A percentile compares a stretch with the other conserved stretches of the same genome.
Evolutionary conservation across 2,888 invertebrate species (phyloP).

Genomic region (Andricus quercusramuli): DNA sequence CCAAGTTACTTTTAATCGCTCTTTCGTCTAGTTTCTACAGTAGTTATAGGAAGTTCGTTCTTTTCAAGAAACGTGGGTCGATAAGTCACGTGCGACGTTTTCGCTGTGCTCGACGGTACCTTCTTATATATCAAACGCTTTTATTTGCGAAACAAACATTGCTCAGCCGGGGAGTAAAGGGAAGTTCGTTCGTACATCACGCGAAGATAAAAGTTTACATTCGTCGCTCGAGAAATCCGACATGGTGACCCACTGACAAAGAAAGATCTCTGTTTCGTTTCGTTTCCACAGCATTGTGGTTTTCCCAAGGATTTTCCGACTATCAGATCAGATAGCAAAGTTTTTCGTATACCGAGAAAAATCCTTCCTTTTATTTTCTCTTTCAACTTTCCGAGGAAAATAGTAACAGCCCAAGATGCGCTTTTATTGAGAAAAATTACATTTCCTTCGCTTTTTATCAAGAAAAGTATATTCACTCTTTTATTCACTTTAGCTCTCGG

Average conservation of each 20-base stretch:
- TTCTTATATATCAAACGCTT: not conserved
- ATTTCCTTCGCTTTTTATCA: slow-evolving; percentile 13
- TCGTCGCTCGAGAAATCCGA: slow-evolving; percentile 31
- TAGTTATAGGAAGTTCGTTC: not conserved
- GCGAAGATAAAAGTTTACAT: slow-evolving; percentile 31
- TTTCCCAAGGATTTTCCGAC: not conserved
- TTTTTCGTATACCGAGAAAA: not conserved
- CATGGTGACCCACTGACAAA: slow-evolving; percentile 36
- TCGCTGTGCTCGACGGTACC: not conserved
- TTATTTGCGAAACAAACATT: slow-evolving; percentile 31
- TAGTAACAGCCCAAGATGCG: not conserved
- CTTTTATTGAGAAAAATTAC: slow-evolving; percentile 33
- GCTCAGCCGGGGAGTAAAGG: slow-evolving; percentile 11
- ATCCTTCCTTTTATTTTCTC: not conserved
- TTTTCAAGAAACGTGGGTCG: not conserved
- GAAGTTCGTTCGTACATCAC: slow-evolving; percentile 34
- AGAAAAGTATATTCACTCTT: slow-evolving; percentile 7
- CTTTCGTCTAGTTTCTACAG: not conserved
- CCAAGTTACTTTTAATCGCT: not conserved
- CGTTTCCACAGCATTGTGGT: slow-evolving; percentile 12
- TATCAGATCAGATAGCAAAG: slow-evolving; percentile 24
- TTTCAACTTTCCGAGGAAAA: slow-evolving; percentile 4
- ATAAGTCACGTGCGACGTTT: slow-evolving; percentile 4
- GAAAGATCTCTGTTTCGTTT: slow-evolving; percentile 18
- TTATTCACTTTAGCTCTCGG: not conserved